phyloP scores from a whole-genome alignment of 1,140 invertebrate genomes.

The Pomacea maculata region DNA sequence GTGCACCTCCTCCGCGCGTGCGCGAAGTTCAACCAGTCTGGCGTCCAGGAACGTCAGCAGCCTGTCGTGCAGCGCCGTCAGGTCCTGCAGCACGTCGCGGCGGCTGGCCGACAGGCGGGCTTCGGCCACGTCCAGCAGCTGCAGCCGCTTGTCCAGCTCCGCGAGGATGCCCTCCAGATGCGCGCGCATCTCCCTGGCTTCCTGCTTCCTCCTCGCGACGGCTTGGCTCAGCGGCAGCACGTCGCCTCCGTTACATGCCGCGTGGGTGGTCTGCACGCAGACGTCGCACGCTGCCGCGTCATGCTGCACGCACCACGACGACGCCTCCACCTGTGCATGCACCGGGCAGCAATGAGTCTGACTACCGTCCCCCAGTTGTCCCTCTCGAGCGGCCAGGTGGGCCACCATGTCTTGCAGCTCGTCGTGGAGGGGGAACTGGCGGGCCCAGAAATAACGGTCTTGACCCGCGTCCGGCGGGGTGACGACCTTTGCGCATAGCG shows the following conservation, averaged over 20 bases:
- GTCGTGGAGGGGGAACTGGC: neutral
- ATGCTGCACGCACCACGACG: neutral
- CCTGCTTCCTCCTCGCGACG: neutral
- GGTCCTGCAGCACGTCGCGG: neutral
- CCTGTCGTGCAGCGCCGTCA: neutral
- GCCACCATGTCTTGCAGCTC: neutral
- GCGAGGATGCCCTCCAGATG: neutral
- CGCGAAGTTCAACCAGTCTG: neutral
- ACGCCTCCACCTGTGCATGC: neutral
- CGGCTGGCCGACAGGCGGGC: neutral
- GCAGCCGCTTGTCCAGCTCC: neutral
- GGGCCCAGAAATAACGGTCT: slow-evolving; percentile 4
- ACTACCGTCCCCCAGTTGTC: no score
- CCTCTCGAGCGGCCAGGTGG: neutral
- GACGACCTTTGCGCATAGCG: neutral
- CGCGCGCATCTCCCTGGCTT: slow-evolving; percentile 10
- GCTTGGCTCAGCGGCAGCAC: neutral
- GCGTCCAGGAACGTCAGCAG: neutral
- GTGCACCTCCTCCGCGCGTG: neutral
- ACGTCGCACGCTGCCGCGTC: neutral
- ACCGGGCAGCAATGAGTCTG: neutral
- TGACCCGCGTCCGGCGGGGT: neutral
- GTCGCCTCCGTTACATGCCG: neutral
- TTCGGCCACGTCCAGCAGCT: neutral
- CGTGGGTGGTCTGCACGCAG: neutral